These are phyloP conservation scores for Temnothorax ravouxi DNA, from an alignment of 2,888 invertebrate genomes.

Conservation along the genomic window DNA sequence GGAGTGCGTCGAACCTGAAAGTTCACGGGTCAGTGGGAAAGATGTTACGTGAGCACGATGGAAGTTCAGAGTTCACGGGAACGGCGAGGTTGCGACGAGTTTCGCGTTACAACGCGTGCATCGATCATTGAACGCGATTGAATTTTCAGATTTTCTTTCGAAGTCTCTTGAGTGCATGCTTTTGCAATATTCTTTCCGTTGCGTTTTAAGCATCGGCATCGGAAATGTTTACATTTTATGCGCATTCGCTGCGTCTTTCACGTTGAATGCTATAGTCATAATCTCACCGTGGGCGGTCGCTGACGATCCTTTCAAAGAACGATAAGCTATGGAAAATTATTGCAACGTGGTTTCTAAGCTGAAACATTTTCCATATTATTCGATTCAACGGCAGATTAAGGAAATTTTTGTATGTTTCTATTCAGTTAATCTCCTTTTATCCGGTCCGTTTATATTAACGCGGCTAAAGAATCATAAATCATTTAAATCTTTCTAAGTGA, in stretches of 20 bases:
- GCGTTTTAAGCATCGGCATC: slow-evolving; percentile 7
- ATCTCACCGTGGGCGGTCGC: slow-evolving; percentile 71
- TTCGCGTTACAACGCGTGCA: slow-evolving; percentile 22
- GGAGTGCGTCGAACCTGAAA: slow-evolving; percentile 69
- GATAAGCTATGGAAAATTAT: slow-evolving; percentile 80
- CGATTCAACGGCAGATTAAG: slow-evolving; percentile 63
- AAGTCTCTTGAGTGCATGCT: not conserved
- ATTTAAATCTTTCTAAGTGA: not conserved
- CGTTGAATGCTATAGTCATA: slow-evolving; percentile 69
- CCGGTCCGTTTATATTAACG: not conserved
- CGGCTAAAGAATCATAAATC: not conserved
- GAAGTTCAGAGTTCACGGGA: slow-evolving; percentile 78
- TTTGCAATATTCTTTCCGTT: slow-evolving; percentile 1
- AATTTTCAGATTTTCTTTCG: slow-evolving; percentile 22
- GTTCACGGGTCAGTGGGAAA: slow-evolving; percentile 77
- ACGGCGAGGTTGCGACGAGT: slow-evolving; percentile 58
- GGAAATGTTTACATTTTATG: slow-evolving; percentile 59
- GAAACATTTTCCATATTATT: slow-evolving; percentile 76
- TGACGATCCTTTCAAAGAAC: slow-evolving; percentile 75
- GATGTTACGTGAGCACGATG: slow-evolving; percentile 67
- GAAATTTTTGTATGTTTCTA: slow-evolving; percentile 66
- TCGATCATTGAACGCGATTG: slow-evolving; percentile 36
- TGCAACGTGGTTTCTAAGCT: slow-evolving; percentile 78
- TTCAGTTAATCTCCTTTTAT: slow-evolving; percentile 1
- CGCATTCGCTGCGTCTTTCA: slow-evolving; percentile 46